Conservation (phyloP, 1,140 invertebrate species). For the Lethrus apterus region DNA sequence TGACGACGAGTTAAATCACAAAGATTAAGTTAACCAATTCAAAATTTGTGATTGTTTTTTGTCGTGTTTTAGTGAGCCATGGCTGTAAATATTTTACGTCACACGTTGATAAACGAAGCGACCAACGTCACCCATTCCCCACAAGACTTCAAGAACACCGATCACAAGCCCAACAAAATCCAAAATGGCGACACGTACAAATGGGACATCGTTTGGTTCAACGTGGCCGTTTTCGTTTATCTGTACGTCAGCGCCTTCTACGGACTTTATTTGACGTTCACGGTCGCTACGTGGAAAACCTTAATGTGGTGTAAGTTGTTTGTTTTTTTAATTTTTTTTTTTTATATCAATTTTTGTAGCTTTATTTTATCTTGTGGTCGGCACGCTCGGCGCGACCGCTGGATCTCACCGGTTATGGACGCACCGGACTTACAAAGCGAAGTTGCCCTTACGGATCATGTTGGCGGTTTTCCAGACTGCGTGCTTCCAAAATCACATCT, state of each 20-base stretch:
- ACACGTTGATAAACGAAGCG: too few relatives aligned
- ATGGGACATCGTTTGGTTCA: constrained; percentile 2
- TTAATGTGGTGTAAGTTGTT: not conserved
- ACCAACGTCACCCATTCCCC: too few relatives aligned
- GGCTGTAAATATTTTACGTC: too few relatives aligned
- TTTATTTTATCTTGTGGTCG: not conserved
- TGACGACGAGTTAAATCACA: too few relatives aligned
- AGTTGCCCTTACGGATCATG: constrained; percentile 53
- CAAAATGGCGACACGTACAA: not conserved
- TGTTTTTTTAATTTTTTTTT: not conserved
- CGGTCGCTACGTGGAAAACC: not conserved
- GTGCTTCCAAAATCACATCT: constrained; percentile 55
- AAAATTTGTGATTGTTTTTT: too few relatives aligned
- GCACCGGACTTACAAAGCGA: constrained; percentile 76
- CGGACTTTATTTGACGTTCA: not conserved
- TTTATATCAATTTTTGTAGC: not conserved
- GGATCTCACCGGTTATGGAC: constrained; percentile 80
- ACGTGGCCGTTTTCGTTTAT: not conserved
- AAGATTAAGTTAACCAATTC: too few relatives aligned
- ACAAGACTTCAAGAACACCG: too few relatives aligned
- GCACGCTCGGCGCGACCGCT: constrained; percentile 62
- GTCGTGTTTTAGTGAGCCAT: too few relatives aligned
- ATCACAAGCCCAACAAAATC: not conserved
- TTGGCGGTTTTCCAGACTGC: not conserved
- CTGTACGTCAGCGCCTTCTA: not conserved